These are phyloP conservation scores for Takifugu rubripes DNA, from an alignment of 2,797 vertebrate species.

Conservation along the genomic window DNA sequence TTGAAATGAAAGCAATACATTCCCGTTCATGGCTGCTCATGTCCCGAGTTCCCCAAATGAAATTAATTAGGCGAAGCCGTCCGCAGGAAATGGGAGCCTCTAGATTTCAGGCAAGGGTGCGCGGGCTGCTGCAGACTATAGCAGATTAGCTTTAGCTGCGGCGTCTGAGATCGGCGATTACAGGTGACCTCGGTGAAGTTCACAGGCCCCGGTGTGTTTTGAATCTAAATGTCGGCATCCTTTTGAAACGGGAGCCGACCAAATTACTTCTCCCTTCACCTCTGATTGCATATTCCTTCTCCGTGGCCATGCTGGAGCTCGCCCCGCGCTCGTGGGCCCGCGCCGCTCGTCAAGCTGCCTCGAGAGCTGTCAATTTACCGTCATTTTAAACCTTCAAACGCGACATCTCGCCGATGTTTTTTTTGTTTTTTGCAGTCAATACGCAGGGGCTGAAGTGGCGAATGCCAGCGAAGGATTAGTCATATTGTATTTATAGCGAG, in stretches of 20 bases:
- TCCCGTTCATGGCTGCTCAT: slow-evolving; percentile 37
- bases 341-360: background rate
- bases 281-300: no score
- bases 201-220: slow-evolving; percentile 1
- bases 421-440: background rate
- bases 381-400: background rate
- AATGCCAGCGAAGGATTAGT: slow-evolving; percentile 8
- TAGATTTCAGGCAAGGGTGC: slow-evolving; percentile 13
- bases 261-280: no score
- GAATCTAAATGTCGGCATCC: background rate
- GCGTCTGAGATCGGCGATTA: background rate
- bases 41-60: slow-evolving; percentile 40
- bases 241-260: background rate
- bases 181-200: slow-evolving; percentile 20
- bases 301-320: no score
- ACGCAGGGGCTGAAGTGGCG: background rate
- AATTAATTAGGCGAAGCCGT: slow-evolving; percentile 6
- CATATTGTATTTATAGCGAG: slow-evolving; percentile 11
- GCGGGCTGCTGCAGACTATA: slow-evolving; percentile 6
- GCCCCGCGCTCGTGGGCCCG: no score
- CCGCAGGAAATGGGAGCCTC: slow-evolving; percentile 3
- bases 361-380: background rate
- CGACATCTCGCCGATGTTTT: background rate
- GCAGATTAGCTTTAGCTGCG: no score
- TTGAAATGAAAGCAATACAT: slow-evolving; percentile 43